Percentiles rank a stretch among this genome's conserved stretches.
phyloP scores from a whole-genome alignment of 2,888 invertebrate species.

The Chloroclystis v-ata region DNA sequence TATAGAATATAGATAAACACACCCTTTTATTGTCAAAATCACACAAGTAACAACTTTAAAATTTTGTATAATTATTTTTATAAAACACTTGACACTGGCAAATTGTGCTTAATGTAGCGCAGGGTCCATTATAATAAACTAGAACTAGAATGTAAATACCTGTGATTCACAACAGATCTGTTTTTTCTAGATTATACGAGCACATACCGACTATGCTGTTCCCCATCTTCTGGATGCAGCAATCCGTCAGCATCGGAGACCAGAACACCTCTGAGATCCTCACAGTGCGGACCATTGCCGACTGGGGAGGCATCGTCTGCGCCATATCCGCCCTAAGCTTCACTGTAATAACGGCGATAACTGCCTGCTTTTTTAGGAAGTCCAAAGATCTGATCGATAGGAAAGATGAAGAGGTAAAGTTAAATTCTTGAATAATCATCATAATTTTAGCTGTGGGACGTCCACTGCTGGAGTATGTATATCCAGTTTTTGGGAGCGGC shows the following conservation, averaged over 20 bases:
- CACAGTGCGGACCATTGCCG: slow-evolving; percentile 48
- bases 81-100: too few relatives aligned
- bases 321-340: slow-evolving; percentile 68
- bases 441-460: too few relatives aligned
- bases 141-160: too few relatives aligned
- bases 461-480: too few relatives aligned
- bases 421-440: slow-evolving; percentile 3
- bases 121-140: too few relatives aligned
- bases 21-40: too few relatives aligned
- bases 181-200: slow-evolving; percentile 78
- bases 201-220: slow-evolving; percentile 83
- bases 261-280: slow-evolving; percentile 76
- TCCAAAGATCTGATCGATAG: slow-evolving; percentile 36
- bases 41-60: too few relatives aligned
- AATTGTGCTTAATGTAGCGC: too few relatives aligned
- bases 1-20: too few relatives aligned
- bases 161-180: too few relatives aligned
- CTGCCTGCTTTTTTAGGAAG: slow-evolving; percentile 45
- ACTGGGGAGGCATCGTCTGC: slow-evolving; percentile 62
- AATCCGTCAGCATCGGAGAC: slow-evolving; percentile 80
- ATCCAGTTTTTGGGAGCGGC: too few relatives aligned
- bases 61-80: too few relatives aligned
- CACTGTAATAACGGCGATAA: slow-evolving; percentile 68
- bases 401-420: slow-evolving; percentile 48
- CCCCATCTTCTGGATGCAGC: slow-evolving; percentile 89